Conservation (phyloP, 2,888 invertebrate genomes). For the Eupithecia pulchellata region DNA sequence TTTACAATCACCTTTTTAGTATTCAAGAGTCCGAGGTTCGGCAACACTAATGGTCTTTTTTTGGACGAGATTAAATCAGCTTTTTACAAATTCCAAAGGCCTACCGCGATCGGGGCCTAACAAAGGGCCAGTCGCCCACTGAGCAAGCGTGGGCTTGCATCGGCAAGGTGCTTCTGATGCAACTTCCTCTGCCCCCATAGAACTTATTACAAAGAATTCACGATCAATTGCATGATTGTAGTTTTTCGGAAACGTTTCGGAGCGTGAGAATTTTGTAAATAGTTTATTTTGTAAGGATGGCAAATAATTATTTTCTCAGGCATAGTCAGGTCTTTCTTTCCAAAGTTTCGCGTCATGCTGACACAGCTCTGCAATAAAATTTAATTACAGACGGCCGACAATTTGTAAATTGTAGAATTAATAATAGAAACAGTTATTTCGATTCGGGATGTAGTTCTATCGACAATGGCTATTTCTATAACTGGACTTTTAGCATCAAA, state of each 20-base stretch:
- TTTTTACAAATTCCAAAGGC: conserved; percentile 19
- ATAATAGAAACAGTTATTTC: conserved; percentile 8
- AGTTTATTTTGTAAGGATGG: conserved; percentile 10
- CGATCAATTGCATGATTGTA: conserved; percentile 25
- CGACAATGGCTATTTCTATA: conserved; percentile 1
- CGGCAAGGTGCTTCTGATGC: conserved; percentile 69
- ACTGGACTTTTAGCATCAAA: conserved; percentile 3
- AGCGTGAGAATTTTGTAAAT: conserved; percentile 29
- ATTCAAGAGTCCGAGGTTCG: neutral
- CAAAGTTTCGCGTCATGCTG: neutral
- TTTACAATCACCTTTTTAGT: conserved; percentile 5
- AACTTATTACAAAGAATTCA: conserved; percentile 51
- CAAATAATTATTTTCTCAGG: conserved; percentile 5
- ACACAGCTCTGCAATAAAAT: neutral
- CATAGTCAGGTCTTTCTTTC: neutral
- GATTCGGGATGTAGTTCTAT: neutral
- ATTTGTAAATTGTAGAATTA: neutral
- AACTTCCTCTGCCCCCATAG: conserved; percentile 74
- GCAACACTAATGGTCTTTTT: conserved; percentile 15
- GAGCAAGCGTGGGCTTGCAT: conserved; percentile 63
- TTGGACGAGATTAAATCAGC: conserved; percentile 21
- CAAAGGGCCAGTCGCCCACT: conserved; percentile 64
- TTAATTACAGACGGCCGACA: neutral
- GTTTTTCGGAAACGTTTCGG: conserved; percentile 21
- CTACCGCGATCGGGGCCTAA: conserved; percentile 35